Conservation (phyloP, 1,140 invertebrate species). For the Rhizoglyphus robini region DNA sequence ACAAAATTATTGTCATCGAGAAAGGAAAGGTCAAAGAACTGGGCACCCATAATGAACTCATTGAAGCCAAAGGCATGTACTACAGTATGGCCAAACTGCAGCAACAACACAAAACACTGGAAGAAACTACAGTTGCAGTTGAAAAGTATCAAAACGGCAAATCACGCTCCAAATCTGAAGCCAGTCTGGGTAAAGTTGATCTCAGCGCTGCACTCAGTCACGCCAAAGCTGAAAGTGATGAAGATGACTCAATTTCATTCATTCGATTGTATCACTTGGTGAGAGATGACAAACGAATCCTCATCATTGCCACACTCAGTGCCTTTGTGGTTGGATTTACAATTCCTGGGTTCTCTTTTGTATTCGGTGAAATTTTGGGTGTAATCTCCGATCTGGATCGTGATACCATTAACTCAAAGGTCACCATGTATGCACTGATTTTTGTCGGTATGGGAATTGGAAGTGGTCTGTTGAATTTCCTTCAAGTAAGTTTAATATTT, state of each 20-base stretch:
- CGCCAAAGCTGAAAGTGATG: no score
- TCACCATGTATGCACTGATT: conserved; percentile 48
- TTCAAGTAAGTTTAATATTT: conserved; percentile 49
- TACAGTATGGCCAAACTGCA: conserved; percentile 23
- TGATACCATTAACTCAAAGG: conserved; percentile 33
- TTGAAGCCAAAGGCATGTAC: conserved; percentile 25
- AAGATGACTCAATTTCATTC: background rate
- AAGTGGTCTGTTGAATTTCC: conserved; percentile 47
- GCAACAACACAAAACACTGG: conserved; percentile 44
- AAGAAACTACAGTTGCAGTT: conserved; percentile 31
- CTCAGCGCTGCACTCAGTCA: no score
- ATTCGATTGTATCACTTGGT: conserved; percentile 53
- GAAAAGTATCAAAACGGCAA: no score
- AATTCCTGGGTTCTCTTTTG: no score
- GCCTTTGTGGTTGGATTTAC: conserved; percentile 58
- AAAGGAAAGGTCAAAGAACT: conserved; percentile 81
- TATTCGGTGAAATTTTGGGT: conserved; percentile 69
- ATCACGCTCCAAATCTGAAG: no score
- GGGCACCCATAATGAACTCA: conserved; percentile 67
- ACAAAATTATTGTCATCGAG: conserved; percentile 77
- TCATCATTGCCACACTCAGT: conserved; percentile 52
- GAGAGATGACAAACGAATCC: conserved; percentile 57
- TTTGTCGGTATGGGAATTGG: conserved; percentile 51
- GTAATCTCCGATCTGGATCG: conserved; percentile 42
- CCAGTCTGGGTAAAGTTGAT: no score